phyloP scores from a whole-genome alignment of 37 sponge, comb jelly and placozoan species.

The Chondrosia reniformis region DNA sequence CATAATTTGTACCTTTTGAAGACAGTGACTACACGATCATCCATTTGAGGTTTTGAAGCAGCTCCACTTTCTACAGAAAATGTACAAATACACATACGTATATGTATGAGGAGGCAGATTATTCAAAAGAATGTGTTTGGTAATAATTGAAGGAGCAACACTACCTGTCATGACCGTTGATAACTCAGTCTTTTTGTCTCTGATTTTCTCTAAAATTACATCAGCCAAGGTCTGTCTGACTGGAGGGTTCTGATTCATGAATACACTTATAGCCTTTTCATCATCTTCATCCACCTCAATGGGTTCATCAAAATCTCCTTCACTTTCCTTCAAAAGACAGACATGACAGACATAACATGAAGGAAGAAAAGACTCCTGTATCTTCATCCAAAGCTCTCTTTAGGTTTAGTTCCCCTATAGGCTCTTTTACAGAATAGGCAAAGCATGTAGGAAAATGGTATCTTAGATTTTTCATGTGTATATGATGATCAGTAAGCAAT shows the following conservation, averaged over 20 bases:
- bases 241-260: conserved; percentile 56
- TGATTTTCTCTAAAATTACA: conserved; percentile 83
- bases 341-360: background rate
- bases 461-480: too few relatives aligned
- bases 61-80: background rate
- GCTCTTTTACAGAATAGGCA: too few relatives aligned
- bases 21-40: conserved; percentile 64
- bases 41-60: conserved; percentile 34
- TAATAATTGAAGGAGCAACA: too few relatives aligned
- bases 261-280: conserved; percentile 69
- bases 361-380: too few relatives aligned
- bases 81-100: too few relatives aligned
- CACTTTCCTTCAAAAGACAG: background rate
- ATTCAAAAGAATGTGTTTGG: too few relatives aligned
- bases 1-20: conserved; percentile 52
- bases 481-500: too few relatives aligned
- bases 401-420: too few relatives aligned
- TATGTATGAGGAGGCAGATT: too few relatives aligned
- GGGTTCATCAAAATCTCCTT: background rate
- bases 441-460: too few relatives aligned
- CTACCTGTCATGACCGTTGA: conserved; percentile 40
- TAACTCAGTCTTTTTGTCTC: conserved; percentile 86
- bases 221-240: conserved; percentile 76
- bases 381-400: too few relatives aligned
- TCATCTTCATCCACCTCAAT: conserved; percentile 66